Base-by-base conservation (phyloP, 2,113 vertebrate species). In the Paracanthobrama guichenoti region DNA sequence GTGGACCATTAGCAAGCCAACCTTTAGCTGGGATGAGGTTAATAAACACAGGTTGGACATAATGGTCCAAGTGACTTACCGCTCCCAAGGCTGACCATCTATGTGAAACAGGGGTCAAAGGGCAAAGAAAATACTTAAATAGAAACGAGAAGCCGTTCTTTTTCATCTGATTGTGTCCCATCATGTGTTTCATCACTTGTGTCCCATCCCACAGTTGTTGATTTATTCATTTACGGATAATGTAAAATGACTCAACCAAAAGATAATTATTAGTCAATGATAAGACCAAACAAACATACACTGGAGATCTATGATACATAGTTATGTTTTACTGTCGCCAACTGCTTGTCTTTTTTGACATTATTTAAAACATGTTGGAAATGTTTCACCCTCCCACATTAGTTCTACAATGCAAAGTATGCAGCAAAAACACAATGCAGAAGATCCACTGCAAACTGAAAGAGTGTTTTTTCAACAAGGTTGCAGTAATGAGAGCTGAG, bases 1-100 rank as follows among this genome's bases (percentile, higher is more conserved):
- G 77, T 62, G 57, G 77, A 64, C 77, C 77, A 62, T 79, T 64
- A 79, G 7, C 39, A 79, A 26, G 20, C 57, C 0, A 57, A 79
- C 77, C 77, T 79, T 62, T 24, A 79, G 59, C 57, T 16, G 14
- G 35, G 77, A 46, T 26, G 39, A 62, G 77, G 77, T 79, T 79
- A 64, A 79, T 64, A 39, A 79, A 46, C 31, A 59, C 57, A 42
- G 31, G 53, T 57, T 60, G 55, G 31, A 42, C 31, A 79, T 62
- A 78, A 59, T 42, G 75, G 20, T 42, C 75, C 2, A 2, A 79
- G 9, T 79, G 55, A 3, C n/a, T 11, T 20, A 12, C n/a, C 1
- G 2, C 3, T 77, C 50, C 50, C 50, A 35, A 7, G 50, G 11
- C 26, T 77, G 48, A 12, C 18, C 2, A 28, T 55, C 26, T 76